Evolutionary conservation across 2,113 vertebrate species (phyloP).

Genomic region (Thryonomys swinderianus): DNA sequence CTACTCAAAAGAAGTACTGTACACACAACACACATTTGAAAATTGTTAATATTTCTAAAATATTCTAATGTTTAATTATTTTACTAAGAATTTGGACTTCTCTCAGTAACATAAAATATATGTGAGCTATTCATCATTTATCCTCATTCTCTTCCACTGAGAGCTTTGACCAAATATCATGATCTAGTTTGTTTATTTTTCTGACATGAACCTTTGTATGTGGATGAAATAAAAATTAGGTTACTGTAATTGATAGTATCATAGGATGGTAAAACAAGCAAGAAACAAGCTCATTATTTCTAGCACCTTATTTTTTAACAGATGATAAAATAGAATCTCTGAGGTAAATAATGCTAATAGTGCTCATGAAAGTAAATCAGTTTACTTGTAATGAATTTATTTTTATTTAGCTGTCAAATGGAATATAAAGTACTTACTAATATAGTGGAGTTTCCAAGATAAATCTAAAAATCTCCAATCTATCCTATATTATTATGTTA

Average conservation of each 20-base stretch:
- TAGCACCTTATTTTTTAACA: conserved; percentile 29
- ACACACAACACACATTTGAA: not conserved
- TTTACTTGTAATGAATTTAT: conserved; percentile 51
- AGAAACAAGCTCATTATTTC: conserved; percentile 3
- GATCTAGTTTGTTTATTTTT: not conserved
- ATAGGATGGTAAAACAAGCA: not conserved
- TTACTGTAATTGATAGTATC: not conserved
- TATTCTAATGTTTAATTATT: not conserved
- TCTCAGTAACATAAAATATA: not conserved
- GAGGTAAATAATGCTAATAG: conserved; percentile 9
- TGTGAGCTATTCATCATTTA: not conserved
- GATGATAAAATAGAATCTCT: conserved; percentile 53
- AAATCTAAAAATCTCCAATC: not conserved
- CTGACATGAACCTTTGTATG: not conserved
- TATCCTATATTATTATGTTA: not conserved
- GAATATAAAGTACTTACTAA: conserved; percentile 44
- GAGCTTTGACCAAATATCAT: not conserved
- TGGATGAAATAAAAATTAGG: conserved; percentile 43
- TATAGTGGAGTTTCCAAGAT: not conserved
- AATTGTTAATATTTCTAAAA: not conserved
- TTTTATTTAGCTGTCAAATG: conserved; percentile 53
- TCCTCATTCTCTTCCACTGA: not conserved
- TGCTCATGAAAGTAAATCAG: conserved; percentile 19
- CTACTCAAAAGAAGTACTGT: not conserved
- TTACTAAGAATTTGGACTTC: not conserved